Evolutionary conservation across 2,113 vertebrate genomes (phyloP).

Genomic region (Chlorocebus sabaeus): DNA sequence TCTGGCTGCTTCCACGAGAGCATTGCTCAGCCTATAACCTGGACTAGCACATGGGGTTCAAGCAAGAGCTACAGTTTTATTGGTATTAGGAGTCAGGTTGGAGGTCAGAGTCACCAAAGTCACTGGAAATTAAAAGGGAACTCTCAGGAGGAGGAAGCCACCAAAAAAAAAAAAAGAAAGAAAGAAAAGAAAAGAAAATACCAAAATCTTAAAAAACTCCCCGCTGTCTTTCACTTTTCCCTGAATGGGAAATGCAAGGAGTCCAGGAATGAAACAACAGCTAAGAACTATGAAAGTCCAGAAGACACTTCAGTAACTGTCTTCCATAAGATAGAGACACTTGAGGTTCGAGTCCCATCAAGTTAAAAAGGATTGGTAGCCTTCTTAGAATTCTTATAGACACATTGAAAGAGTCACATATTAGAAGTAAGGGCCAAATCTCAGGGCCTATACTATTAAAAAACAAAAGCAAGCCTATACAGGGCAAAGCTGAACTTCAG

Average conservation of each 20-base stretch:
- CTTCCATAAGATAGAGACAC: not conserved
- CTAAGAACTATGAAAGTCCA: not conserved
- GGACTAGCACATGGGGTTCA: not conserved
- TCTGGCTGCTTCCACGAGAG: not conserved
- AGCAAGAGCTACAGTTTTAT: not conserved
- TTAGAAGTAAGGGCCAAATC: not conserved
- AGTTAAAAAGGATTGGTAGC: not conserved
- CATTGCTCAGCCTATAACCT: not conserved
- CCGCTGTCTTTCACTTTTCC: not conserved
- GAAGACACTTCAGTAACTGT: not conserved
- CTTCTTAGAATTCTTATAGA: not conserved
- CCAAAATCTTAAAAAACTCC: not conserved
- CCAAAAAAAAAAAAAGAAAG: too few relatives aligned
- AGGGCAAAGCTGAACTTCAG: not conserved
- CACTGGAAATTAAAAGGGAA: not conserved
- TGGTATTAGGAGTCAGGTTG: not conserved
- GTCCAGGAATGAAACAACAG: not conserved
- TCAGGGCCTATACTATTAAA: fast-evolving
- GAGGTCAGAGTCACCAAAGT: not conserved
- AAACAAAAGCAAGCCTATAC: not conserved
- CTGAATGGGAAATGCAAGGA: not conserved
- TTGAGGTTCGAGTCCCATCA: not conserved
- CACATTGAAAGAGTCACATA: not conserved
- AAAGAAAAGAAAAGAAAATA: not conserved
- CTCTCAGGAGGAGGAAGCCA: not conserved